Percentiles rank a stretch among this genome's conserved stretches.
phyloP scores from a whole-genome alignment of 2,888 invertebrate genomes.

The Gerris lacustris region DNA sequence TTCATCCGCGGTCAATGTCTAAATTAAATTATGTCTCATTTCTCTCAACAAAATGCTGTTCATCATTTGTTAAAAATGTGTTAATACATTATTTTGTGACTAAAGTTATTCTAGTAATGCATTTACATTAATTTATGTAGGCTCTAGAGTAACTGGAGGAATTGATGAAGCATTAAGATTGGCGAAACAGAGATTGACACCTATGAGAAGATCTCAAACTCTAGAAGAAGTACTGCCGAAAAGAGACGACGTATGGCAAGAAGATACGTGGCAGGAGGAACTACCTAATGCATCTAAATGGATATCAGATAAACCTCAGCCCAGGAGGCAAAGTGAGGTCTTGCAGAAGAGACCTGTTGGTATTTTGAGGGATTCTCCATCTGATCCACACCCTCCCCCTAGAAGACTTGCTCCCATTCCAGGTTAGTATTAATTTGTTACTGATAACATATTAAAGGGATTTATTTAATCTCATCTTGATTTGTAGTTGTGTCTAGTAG shows the following conservation, averaged over 20 bases:
- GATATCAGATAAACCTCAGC: not conserved
- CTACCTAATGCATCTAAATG: not conserved
- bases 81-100: too few species aligned
- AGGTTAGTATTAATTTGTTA: not conserved
- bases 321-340: not conserved
- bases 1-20: too few species aligned
- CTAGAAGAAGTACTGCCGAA: not conserved
- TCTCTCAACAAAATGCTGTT: too few species aligned
- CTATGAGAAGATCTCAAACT: constrained; percentile 3
- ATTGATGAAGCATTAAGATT: not conserved
- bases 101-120: too few species aligned
- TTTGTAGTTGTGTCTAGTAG: too few species aligned
- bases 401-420: constrained; percentile 3
- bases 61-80: too few species aligned
- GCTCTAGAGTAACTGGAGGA: not conserved
- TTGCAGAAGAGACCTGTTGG: not conserved
- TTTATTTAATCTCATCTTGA: too few species aligned
- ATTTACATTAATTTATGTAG: too few species aligned
- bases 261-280: not conserved
- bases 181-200: not conserved
- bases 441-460: not conserved
- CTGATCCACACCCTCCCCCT: not conserved
- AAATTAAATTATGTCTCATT: too few species aligned
- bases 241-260: not conserved
- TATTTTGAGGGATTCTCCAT: not conserved